phyloP scores from a whole-genome alignment of 2,797 vertebrate genomes.

The Coilia nasus region DNA sequence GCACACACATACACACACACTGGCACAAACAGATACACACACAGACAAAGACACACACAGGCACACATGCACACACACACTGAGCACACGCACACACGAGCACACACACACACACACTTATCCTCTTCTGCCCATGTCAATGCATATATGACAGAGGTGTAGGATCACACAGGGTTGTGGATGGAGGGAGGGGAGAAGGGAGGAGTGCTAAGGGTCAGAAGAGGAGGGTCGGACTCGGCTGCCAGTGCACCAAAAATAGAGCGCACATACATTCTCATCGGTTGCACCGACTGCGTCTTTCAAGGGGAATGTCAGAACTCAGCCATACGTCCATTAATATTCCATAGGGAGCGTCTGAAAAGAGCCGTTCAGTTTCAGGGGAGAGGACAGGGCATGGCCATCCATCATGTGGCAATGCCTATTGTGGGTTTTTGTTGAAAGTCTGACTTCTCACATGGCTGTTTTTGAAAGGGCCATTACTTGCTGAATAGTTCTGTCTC shows the following conservation, averaged over 20 bases:
- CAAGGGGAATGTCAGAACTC: conserved; percentile 66
- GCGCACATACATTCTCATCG: conserved; percentile 61
- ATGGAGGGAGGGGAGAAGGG: not conserved
- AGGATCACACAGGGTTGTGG: not conserved
- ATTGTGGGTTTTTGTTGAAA: conserved; percentile 50
- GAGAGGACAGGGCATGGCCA: conserved; percentile 35
- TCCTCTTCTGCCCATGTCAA: too few species aligned
- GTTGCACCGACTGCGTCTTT: conserved; percentile 66
- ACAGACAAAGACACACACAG: too few species aligned
- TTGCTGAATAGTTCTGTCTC: conserved; percentile 15
- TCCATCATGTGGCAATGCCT: conserved; percentile 55
- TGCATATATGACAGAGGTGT: not conserved
- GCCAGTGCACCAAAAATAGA: conserved; percentile 71
- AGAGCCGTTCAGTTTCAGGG: conserved; percentile 54
- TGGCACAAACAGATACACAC: too few species aligned
- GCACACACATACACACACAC: too few species aligned
- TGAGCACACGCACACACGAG: too few species aligned
- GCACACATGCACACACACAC: too few species aligned
- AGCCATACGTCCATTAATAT: conserved; percentile 71
- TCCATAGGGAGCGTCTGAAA: conserved; percentile 60
- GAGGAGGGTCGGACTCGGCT: not conserved
- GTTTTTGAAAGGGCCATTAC: conserved; percentile 58
- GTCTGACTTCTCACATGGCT: conserved; percentile 59
- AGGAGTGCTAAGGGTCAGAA: not conserved
- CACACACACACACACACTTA: too few species aligned